These are phyloP conservation scores for Dicyrtomina minuta DNA, from an alignment of 2,888 invertebrate species.

Conservation along the genomic window DNA sequence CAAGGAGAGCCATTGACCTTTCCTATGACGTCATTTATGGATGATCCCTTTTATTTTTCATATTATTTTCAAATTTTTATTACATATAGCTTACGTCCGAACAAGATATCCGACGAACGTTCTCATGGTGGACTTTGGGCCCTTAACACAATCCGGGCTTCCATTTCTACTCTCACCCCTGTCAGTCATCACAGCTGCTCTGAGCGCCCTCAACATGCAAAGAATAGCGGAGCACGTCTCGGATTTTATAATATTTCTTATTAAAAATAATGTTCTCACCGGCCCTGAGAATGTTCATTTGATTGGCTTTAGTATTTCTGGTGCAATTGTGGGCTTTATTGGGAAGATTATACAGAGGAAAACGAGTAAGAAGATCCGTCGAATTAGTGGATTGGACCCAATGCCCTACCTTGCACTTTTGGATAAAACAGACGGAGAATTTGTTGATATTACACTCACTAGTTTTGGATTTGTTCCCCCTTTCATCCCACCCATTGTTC, in stretches of 20 bases:
- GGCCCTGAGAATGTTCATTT: constrained; percentile 26
- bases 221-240: constrained; percentile 9
- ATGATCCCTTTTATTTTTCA: too few relatives aligned
- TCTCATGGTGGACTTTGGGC: constrained; percentile 29
- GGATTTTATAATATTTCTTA: constrained; percentile 24
- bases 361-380: background rate
- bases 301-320: constrained; percentile 23
- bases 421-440: constrained; percentile 25
- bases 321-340: constrained; percentile 15
- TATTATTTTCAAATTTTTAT: too few relatives aligned
- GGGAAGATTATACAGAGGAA: constrained; percentile 14
- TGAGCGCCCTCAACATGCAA: constrained; percentile 7
- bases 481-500: constrained; percentile 24
- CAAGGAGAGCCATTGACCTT: too few relatives aligned
- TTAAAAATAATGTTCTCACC: background rate
- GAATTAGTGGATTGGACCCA: constrained; percentile 29
- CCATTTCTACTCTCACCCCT: constrained; percentile 9
- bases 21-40: too few relatives aligned
- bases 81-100: constrained; percentile 25
- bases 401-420: constrained; percentile 6
- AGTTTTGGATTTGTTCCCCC: constrained; percentile 14
- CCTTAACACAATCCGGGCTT: constrained; percentile 14
- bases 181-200: constrained; percentile 10
- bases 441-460: constrained; percentile 29
- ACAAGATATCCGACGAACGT: constrained; percentile 18